Conservation (phyloP, 2,888 invertebrate genomes). For the Drosophila vallismaia region DNA sequence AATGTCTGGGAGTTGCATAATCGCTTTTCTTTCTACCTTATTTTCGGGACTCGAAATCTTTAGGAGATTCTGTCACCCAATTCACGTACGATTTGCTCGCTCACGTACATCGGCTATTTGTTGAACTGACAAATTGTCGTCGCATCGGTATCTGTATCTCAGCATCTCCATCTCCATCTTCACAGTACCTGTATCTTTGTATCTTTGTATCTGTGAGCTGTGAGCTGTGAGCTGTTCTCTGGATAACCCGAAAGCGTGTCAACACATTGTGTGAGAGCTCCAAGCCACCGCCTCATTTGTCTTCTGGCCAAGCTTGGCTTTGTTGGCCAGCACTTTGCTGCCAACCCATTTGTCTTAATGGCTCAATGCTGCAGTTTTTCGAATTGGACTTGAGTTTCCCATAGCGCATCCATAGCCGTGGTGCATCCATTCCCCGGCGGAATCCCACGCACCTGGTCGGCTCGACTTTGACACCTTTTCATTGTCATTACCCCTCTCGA, state of each 20-base stretch:
- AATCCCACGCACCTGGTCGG: conserved; percentile 69
- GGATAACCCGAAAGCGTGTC: conserved; percentile 66
- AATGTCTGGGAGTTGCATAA: conserved; percentile 43
- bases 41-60: conserved; percentile 5
- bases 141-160: conserved; percentile 54
- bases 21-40: conserved; percentile 20
- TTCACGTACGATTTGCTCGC: conserved; percentile 69
- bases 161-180: too few relatives aligned
- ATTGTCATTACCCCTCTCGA: conserved; percentile 51
- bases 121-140: conserved; percentile 71
- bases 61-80: conserved; percentile 68
- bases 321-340: conserved; percentile 29
- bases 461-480: conserved; percentile 73
- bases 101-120: conserved; percentile 75
- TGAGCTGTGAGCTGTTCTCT: conserved; percentile 14
- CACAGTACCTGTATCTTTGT: conserved; percentile 26
- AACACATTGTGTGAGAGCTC: conserved; percentile 70
- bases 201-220: conserved; percentile 16
- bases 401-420: conserved; percentile 18
- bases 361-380: conserved; percentile 62
- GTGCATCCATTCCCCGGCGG: conserved; percentile 27
- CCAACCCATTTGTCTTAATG: conserved; percentile 74
- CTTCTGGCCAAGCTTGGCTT: conserved; percentile 54
- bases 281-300: conserved; percentile 70
- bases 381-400: conserved; percentile 49